Conservation (phyloP, 2,113 vertebrate genomes). For the Chloebia gouldiae region DNA sequence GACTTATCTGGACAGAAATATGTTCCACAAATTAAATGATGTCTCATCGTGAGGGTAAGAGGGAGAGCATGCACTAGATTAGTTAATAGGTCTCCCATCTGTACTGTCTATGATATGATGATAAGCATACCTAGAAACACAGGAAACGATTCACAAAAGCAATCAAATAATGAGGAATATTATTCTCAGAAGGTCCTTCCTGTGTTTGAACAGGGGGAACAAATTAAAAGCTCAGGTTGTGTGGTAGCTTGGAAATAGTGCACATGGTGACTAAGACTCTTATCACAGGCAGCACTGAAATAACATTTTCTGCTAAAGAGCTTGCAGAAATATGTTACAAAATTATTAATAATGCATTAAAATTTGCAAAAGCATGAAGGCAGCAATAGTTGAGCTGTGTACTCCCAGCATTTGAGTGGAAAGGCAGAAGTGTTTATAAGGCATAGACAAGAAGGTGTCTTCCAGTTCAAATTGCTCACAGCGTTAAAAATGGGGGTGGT, state of each 20-base stretch:
- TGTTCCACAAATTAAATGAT: constrained; percentile 49
- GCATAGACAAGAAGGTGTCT: background rate
- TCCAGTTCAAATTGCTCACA: background rate
- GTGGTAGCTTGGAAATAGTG: constrained; percentile 52
- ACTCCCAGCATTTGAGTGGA: background rate
- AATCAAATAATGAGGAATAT: constrained; percentile 65
- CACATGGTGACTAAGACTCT: constrained; percentile 49
- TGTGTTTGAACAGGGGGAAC: constrained; percentile 52
- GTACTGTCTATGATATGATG: constrained; percentile 16
- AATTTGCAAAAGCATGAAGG: constrained; percentile 59
- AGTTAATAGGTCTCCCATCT: constrained; percentile 53
- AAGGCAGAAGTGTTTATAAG: constrained; percentile 12
- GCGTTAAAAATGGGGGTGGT: background rate
- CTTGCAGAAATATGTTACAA: constrained; percentile 59
- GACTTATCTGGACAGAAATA: background rate
- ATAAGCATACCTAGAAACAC: constrained; percentile 56
- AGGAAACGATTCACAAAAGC: constrained; percentile 62
- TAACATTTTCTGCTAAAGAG: constrained; percentile 61
- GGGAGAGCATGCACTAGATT: background rate
- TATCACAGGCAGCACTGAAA: constrained; percentile 55
- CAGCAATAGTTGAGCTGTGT: constrained; percentile 23
- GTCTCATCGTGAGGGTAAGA: background rate
- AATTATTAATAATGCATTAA: constrained; percentile 72
- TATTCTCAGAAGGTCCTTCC: constrained; percentile 64
- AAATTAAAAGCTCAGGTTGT: constrained; percentile 62